phyloP scores from a whole-genome alignment of 1,140 invertebrate genomes.

The Batillaria attramentaria region DNA sequence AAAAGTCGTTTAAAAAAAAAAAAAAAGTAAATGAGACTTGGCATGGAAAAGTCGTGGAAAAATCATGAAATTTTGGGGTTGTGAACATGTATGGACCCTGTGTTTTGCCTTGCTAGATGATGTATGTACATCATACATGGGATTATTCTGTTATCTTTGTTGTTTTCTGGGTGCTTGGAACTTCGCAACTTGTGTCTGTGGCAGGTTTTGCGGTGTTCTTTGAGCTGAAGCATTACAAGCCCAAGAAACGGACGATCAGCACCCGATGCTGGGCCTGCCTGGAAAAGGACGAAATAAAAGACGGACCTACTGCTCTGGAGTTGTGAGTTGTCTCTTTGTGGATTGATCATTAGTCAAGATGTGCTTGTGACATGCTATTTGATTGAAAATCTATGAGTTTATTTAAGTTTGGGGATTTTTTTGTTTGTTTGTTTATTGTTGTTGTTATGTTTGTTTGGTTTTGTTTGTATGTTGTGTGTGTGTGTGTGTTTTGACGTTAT shows the following conservation, averaged over 20 bases:
- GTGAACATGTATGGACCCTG: not conserved
- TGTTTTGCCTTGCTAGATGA: not conserved
- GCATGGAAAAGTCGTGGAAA: not conserved
- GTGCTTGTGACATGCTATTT: too few relatives aligned
- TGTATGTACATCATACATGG: not conserved
- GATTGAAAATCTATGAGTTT: not conserved
- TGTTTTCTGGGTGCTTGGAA: not conserved
- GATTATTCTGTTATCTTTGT: not conserved
- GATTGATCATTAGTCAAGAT: too few relatives aligned
- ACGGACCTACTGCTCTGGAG: constrained; percentile 61
- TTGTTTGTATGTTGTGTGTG: too few relatives aligned
- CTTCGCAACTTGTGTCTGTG: not conserved
- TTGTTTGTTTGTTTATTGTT: too few relatives aligned
- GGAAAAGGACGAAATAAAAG: constrained; percentile 68
- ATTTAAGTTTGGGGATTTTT: not conserved
- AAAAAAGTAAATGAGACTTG: not conserved
- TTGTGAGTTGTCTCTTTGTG: too few relatives aligned
- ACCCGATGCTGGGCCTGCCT: constrained; percentile 67
- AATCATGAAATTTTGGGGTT: not conserved
- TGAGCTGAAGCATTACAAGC: constrained; percentile 70
- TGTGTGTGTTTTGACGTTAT: too few relatives aligned
- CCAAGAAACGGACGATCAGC: constrained; percentile 62
- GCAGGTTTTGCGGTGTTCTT: constrained; percentile 68
- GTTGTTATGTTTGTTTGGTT: too few relatives aligned
- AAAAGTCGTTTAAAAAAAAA: too few relatives aligned